These are phyloP conservation scores for Meloidogyne exigua DNA, from an alignment of 1,140 invertebrate species.

Conservation along the genomic window DNA sequence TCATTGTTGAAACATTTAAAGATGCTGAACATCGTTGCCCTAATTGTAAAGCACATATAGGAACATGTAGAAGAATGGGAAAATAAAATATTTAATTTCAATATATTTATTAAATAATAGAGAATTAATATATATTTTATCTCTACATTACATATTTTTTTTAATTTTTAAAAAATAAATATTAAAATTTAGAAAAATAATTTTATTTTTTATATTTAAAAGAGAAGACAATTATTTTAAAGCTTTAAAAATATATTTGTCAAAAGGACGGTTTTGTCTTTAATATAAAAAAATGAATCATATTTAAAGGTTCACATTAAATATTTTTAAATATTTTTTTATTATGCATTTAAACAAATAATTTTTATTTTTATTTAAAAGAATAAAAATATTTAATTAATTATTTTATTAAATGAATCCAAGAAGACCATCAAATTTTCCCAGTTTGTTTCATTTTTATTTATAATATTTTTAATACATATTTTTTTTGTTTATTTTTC, in stretches of 20 bases:
- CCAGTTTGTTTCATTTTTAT: neutral
- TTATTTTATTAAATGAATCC: slow-evolving; percentile 4
- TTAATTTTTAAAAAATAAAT: too few species aligned
- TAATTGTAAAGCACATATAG: slow-evolving; percentile 54
- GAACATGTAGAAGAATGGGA: slow-evolving; percentile 53
- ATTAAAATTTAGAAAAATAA: neutral
- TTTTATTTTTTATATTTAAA: slow-evolving; percentile 8
- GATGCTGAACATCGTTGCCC: slow-evolving; percentile 55
- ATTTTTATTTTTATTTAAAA: neutral
- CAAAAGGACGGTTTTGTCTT: neutral
- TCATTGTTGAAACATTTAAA: slow-evolving; percentile 57
- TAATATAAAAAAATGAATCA: neutral
- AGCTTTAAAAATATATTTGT: neutral
- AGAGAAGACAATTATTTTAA: too few species aligned
- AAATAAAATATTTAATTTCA: slow-evolving; percentile 33
- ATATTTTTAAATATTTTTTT: too few species aligned
- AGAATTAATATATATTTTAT: slow-evolving; percentile 6
- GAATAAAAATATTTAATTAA: too few species aligned
- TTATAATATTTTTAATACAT: neutral
- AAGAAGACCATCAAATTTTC: neutral
- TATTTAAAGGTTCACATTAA: neutral
- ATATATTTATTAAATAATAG: slow-evolving; percentile 22
- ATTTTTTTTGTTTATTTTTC: neutral
- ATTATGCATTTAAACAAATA: too few species aligned
- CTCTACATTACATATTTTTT: too few species aligned